These are phyloP conservation scores for Clarias pachynema DNA, from an alignment of 2,797 vertebrate genomes.

Conservation along the genomic window DNA sequence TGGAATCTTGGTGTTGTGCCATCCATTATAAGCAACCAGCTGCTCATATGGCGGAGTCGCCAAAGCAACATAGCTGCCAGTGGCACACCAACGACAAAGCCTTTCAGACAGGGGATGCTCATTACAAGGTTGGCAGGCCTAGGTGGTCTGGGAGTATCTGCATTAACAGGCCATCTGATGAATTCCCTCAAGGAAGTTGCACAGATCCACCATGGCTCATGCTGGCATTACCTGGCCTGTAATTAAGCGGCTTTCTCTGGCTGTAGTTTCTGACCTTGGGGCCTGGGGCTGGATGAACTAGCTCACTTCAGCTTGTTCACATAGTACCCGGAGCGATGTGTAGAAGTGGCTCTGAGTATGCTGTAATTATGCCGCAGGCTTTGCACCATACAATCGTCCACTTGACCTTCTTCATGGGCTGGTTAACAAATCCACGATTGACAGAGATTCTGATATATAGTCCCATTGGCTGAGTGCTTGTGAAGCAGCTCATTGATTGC, in stretches of 20 bases:
- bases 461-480: constrained; percentile 17
- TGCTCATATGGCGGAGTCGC: constrained; percentile 63
- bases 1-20: constrained; percentile 65
- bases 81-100: constrained; percentile 46
- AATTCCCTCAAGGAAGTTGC: constrained; percentile 50
- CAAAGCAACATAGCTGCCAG: constrained; percentile 31
- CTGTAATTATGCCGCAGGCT: constrained; percentile 47
- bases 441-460: constrained; percentile 26
- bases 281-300: constrained; percentile 26
- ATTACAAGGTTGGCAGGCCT: constrained; percentile 61
- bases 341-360: constrained; percentile 19
- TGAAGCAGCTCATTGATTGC: constrained; percentile 18
- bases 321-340: constrained; percentile 26
- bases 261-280: constrained; percentile 30
- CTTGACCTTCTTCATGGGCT: constrained; percentile 25
- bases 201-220: constrained; percentile 46
- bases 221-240: constrained; percentile 60
- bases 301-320: constrained; percentile 41
- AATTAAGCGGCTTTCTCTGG: constrained; percentile 64
- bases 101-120: constrained; percentile 44
- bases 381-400: not conserved
- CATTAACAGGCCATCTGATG: constrained; percentile 60
- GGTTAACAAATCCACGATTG: constrained; percentile 26
- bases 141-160: constrained; percentile 57
- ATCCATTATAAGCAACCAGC: constrained; percentile 70